Conservation (phyloP, 1,140 invertebrate species). For the Neodiprion fabricii region DNA sequence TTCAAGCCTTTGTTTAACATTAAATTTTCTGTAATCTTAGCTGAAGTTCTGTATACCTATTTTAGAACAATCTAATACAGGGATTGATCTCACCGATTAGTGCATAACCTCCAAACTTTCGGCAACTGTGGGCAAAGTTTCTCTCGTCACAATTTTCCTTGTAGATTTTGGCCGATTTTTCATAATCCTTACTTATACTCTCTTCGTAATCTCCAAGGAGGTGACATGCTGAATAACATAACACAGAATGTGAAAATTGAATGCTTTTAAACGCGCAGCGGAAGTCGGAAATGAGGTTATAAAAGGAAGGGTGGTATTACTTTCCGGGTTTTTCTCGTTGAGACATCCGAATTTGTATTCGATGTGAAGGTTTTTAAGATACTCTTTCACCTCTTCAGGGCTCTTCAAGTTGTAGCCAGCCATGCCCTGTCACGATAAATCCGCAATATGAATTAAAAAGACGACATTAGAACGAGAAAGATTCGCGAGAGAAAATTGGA, state of each 20-base stretch:
- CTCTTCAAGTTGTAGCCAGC: conserved; percentile 78
- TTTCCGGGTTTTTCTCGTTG: conserved; percentile 81
- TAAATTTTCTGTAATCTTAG: no score
- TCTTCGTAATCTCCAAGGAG: conserved; percentile 88
- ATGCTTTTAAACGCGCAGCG: conserved; percentile 15
- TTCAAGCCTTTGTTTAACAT: no score
- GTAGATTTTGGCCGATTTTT: conserved; percentile 80
- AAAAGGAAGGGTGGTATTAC: conserved; percentile 54
- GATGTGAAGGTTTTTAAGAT: conserved; percentile 85
- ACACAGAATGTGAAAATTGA: conserved; percentile 20
- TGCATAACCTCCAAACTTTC: conserved; percentile 80
- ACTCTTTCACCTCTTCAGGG: conserved; percentile 86
- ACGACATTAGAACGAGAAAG: no score
- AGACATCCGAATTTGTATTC: conserved; percentile 93
- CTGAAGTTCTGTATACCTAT: not conserved
- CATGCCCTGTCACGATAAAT: no score
- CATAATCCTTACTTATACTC: conserved; percentile 78
- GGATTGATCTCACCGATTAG: conserved; percentile 65
- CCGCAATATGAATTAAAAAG: no score
- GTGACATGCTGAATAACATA: conserved; percentile 80
- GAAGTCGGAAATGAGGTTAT: conserved; percentile 24
- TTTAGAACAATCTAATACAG: not conserved
- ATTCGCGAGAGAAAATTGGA: no score
- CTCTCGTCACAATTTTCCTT: conserved; percentile 86
- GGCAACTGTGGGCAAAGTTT: conserved; percentile 82